Base-by-base conservation (phyloP, 2,113 vertebrate genomes). In the Upupa epops region DNA sequence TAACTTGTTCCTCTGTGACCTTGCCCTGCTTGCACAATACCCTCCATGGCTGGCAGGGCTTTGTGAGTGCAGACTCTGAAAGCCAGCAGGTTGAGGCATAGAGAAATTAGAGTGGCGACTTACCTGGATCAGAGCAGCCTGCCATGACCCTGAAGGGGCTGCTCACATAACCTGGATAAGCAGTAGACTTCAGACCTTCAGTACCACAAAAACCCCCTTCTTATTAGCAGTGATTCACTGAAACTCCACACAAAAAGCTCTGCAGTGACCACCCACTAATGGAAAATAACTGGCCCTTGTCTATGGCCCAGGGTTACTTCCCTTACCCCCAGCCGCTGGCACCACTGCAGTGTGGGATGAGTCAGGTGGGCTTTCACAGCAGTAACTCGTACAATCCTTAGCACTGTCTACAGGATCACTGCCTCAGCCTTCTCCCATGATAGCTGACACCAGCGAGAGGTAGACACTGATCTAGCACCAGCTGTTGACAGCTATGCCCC, bases 331-430 rank as follows among this genome's bases (percentile, higher is more conserved):
- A 65, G 20, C 36, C 6, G 3, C 68, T 26, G 77, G 48, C 29
- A 29, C 2, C 0, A 3, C 59, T 55, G 48, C 42, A 5, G 34
- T 0, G 3, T 16, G 48, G 65, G 72, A 77, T 46, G 37, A 80
- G 56, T 19, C 79, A 83, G 79, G 34, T 71, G 52, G n/a, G 58
- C 40, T 88, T 66, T 77, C 75, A 56, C 28, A 89, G 59, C 13
- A 1, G 51, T 4, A 42, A 60, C 49, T 36, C 4, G 0, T 2
- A n/a, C 15, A 40, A 83, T 21, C 17, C 68, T 64, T 63, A 56
- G 64, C 55, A 51, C 17, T 18, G 13, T 9, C 68, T 28, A 42
- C 21, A 45, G 46, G 34, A 66, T 68, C 2, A 0, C 28, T 55
- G 75, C 46, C 64, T 89, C 63, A 8, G 8, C 37, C 49, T 37